phyloP scores from a whole-genome alignment of 2,888 invertebrate genomes.

The Watsonalla binaria region DNA sequence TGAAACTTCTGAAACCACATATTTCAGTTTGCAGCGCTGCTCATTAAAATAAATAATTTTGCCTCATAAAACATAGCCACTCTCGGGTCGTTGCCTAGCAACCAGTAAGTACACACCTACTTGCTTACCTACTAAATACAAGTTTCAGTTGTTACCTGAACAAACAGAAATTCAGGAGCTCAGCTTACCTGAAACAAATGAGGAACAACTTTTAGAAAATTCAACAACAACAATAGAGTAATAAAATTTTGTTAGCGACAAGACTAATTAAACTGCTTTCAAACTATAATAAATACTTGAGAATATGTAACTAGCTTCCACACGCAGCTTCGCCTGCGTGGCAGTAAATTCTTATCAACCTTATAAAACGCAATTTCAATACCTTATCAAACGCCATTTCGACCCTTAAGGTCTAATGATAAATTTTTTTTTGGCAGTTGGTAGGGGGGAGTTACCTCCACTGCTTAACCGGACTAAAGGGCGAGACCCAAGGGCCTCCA shows the following conservation, averaged over 20 bases:
- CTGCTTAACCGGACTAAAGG: no score
- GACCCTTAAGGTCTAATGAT: no score
- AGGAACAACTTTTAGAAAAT: slow-evolving; percentile 20
- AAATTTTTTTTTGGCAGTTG: no score
- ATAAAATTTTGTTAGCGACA: not conserved
- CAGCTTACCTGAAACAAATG: slow-evolving; percentile 37
- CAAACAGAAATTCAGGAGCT: slow-evolving; percentile 10
- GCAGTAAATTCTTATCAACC: no score
- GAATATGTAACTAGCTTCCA: no score
- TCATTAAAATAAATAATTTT: not conserved
- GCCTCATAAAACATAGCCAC: not conserved
- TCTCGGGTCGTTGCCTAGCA: slow-evolving; percentile 1
- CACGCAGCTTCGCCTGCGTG: no score
- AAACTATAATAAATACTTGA: not conserved
- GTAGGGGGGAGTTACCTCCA: no score
- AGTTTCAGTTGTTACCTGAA: slow-evolving; percentile 17
- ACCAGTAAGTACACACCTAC: slow-evolving; percentile 10
- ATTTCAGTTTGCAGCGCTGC: not conserved
- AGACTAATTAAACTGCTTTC: not conserved
- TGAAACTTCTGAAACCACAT: not conserved
- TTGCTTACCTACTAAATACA: slow-evolving; percentile 11
- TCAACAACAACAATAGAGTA: not conserved
- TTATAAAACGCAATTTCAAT: no score
- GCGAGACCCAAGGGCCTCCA: no score
- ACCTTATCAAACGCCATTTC: no score